These are phyloP conservation scores for Euspilapteryx auroguttella DNA, from an alignment of 2,888 invertebrate species.

Conservation along the genomic window DNA sequence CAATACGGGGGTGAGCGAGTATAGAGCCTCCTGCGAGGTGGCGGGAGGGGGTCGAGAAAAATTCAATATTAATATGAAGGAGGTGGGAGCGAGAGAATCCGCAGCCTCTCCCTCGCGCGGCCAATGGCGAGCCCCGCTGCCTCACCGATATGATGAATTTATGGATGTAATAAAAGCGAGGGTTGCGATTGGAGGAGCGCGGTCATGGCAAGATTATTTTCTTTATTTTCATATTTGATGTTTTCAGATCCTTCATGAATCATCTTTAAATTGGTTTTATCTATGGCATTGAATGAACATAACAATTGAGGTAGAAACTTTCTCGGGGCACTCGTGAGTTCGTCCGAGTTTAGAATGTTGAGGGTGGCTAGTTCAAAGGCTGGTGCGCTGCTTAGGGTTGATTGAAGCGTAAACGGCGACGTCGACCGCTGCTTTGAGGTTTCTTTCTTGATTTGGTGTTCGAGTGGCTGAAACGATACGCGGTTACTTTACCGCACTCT, in stretches of 20 bases:
- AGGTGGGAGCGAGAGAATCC: constrained; percentile 62
- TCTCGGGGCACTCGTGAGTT: too few species aligned
- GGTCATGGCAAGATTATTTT: constrained; percentile 57
- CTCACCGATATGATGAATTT: constrained; percentile 75
- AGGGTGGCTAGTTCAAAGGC: too few species aligned
- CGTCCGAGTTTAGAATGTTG: neutral
- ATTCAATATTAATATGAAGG: constrained; percentile 82
- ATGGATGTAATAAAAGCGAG: constrained; percentile 79
- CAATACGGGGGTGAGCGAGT: constrained; percentile 60
- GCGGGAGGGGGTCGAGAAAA: constrained; percentile 66
- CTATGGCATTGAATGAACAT: neutral
- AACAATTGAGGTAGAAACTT: neutral
- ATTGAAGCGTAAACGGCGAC: constrained; percentile 55
- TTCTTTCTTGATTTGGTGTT: constrained; percentile 57
- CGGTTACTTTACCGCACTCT: too few species aligned
- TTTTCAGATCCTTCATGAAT: constrained; percentile 26
- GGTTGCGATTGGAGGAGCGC: constrained; percentile 68
- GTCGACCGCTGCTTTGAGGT: constrained; percentile 34
- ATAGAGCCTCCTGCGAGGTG: constrained; percentile 59
- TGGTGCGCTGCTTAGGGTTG: constrained; percentile 20
- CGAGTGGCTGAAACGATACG: constrained; percentile 53
- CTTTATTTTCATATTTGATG: constrained; percentile 60
- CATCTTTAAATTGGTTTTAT: neutral
- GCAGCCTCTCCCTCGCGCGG: constrained; percentile 52
- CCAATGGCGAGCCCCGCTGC: constrained; percentile 58